Evolutionary conservation across 2,113 vertebrate genomes (phyloP).

Genomic region (Phrynosoma blainvillii): DNA sequence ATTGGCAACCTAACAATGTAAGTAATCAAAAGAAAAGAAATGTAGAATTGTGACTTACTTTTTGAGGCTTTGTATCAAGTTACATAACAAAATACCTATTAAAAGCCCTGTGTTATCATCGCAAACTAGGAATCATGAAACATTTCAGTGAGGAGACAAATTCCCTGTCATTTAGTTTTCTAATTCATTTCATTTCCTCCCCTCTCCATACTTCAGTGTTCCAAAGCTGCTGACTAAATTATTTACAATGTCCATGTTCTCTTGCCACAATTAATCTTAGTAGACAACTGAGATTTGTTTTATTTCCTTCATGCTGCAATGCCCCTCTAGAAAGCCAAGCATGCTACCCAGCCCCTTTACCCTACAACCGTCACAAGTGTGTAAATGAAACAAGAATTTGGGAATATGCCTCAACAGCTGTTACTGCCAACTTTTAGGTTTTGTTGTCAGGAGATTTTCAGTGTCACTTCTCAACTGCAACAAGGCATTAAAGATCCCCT

Average conservation of each 20-base stretch:
- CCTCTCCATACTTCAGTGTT: not conserved
- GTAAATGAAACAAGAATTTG: constrained; percentile 9
- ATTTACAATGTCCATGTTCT: not conserved
- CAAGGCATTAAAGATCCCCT: constrained; percentile 22
- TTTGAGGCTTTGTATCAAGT: no score
- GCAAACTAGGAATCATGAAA: not conserved
- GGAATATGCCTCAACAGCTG: constrained; percentile 17
- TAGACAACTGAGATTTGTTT: not conserved
- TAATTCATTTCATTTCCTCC: constrained; percentile 23
- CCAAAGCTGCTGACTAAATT: not conserved
- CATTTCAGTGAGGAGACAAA: not conserved
- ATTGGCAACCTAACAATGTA: no score
- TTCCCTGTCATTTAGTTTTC: not conserved
- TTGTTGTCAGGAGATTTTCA: constrained; percentile 17
- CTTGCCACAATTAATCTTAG: constrained; percentile 11
- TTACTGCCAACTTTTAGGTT: not conserved
- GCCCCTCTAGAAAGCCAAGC: constrained; percentile 10
- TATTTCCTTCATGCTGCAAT: not conserved
- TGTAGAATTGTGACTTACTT: no score
- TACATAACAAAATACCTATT: no score
- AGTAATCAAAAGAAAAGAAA: no score
- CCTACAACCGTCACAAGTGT: not conserved
- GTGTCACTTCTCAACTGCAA: not conserved
- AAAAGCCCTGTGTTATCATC: not conserved
- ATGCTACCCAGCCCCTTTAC: not conserved